These are phyloP conservation scores for Prunella himalayana DNA, from an alignment of 2,113 vertebrate genomes.

Conservation along the genomic window DNA sequence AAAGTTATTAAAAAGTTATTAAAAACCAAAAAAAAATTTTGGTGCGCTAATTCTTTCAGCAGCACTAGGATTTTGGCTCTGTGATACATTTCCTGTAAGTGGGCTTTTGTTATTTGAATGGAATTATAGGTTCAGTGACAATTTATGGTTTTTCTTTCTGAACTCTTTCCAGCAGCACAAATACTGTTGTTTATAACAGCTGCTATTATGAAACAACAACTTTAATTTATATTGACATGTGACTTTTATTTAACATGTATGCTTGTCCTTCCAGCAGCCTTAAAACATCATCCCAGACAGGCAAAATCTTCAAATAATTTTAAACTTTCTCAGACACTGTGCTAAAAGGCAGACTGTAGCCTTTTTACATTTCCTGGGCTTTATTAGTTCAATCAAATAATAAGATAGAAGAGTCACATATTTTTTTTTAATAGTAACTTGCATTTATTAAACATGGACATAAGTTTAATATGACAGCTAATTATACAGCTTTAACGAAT, in stretches of 20 bases:
- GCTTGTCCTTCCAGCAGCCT: background rate
- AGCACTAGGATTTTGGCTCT: background rate
- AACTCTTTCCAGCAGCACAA: background rate
- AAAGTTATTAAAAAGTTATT: background rate
- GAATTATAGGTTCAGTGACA: background rate
- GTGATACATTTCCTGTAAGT: background rate
- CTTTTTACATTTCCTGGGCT: background rate
- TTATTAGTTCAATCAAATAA: slow-evolving; percentile 14
- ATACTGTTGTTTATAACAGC: background rate
- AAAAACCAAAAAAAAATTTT: background rate
- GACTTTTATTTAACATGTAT: background rate
- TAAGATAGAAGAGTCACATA: background rate
- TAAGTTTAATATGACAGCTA: slow-evolving; percentile 44
- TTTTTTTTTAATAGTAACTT: background rate
- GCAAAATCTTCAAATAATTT: background rate
- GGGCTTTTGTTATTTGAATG: background rate
- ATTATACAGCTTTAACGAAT: slow-evolving; percentile 34
- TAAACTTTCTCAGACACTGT: background rate
- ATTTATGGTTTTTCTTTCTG: background rate
- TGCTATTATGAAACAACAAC: background rate
- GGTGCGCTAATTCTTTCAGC: background rate
- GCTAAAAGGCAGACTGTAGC: background rate
- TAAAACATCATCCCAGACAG: background rate
- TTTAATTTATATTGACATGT: background rate
- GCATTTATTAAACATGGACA: background rate